These are phyloP conservation scores for Linurgus olivaceus DNA, from an alignment of 2,797 vertebrate genomes.

Conservation along the genomic window DNA sequence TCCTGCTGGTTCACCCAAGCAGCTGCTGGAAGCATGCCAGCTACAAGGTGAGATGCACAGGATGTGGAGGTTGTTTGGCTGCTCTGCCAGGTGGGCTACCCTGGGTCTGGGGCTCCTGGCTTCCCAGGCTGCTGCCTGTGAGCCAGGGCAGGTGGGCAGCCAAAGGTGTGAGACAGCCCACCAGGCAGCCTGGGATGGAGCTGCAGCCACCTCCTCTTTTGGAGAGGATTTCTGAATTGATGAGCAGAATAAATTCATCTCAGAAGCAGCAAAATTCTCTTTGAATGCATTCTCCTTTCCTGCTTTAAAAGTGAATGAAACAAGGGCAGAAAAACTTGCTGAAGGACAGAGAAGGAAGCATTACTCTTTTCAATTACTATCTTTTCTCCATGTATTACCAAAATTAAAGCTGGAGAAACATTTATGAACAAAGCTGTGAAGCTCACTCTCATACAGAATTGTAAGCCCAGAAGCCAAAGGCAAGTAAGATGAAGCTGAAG, in stretches of 20 bases:
- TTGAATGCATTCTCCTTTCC: neutral
- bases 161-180: neutral
- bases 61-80: neutral
- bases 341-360: neutral
- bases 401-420: neutral
- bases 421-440: neutral
- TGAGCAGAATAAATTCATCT: conserved; percentile 13
- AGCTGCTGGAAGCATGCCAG: conserved; percentile 26
- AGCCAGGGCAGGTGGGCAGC: neutral
- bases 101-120: neutral
- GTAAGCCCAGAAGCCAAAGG: neutral
- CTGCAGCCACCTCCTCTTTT: neutral
- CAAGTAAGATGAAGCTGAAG: neutral
- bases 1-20: conserved; percentile 5
- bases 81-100: conserved; percentile 16
- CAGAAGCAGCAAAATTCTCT: neutral
- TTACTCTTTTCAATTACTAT: neutral
- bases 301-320: neutral
- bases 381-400: neutral
- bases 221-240: neutral
- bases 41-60: neutral
- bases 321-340: neutral
- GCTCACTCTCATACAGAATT: neutral
- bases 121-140: neutral
- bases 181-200: neutral